Conservation (phyloP, 1,140 invertebrate species). For the Pinna nobilis region DNA sequence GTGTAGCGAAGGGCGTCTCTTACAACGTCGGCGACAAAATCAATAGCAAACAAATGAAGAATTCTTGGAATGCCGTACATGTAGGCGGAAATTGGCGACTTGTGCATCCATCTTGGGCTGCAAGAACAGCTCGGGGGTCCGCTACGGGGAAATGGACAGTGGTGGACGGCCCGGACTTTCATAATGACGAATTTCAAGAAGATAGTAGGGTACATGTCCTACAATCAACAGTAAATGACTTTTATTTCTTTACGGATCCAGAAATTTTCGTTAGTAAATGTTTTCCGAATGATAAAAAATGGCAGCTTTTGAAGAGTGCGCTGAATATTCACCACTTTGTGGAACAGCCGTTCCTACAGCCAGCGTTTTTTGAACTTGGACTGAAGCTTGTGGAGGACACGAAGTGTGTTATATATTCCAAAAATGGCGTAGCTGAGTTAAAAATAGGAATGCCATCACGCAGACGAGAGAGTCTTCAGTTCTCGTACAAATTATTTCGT, state of each 20-base stretch:
- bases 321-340: constrained; percentile 37
- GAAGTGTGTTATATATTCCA: constrained; percentile 36
- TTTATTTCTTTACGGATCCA: constrained; percentile 55
- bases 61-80: constrained; percentile 61
- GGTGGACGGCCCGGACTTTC: constrained; percentile 41
- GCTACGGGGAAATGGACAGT: constrained; percentile 43
- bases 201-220: constrained; percentile 26
- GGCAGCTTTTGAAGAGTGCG: constrained; percentile 49
- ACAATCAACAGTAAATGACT: constrained; percentile 42
- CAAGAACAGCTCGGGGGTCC: constrained; percentile 37
- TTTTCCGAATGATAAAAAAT: constrained; percentile 44
- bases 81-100: constrained; percentile 57
- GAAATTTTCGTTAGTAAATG: constrained; percentile 56
- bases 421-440: constrained; percentile 44
- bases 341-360: constrained; percentile 41
- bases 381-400: constrained; percentile 26
- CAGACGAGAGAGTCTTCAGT: constrained; percentile 15
- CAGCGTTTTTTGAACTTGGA: constrained; percentile 41
- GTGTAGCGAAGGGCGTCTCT: constrained; percentile 96
- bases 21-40: constrained; percentile 94
- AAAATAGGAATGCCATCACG: constrained; percentile 33
- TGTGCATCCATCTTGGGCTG: constrained; percentile 56
- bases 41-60: constrained; percentile 87
- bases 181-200: constrained; percentile 8
- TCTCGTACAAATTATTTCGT: constrained; percentile 46